Base-by-base conservation (phyloP, 2,113 vertebrate species). In the Halcyon senegalensis region DNA sequence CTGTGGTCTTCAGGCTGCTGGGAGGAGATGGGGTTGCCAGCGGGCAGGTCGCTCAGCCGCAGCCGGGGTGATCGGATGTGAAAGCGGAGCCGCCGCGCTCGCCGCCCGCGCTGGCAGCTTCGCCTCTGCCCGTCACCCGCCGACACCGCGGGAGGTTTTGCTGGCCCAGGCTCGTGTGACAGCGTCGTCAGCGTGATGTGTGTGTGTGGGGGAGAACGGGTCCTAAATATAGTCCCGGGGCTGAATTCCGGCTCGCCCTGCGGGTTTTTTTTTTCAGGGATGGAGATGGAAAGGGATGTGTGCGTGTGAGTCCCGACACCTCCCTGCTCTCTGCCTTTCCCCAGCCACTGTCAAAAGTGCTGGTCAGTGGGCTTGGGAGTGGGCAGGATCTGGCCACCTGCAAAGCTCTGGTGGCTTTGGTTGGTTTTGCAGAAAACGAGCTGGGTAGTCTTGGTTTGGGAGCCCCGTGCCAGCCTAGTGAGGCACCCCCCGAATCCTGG, bases 61-160 rank as follows among this genome's bases (percentile, higher is more conserved):
- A 5, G 60, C 74, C 20, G 28, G 73, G 37, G 55, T 89, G 89
- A 94, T 97, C 2, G 81, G 94, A 95, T 92, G 96, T 96, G 96
- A 94, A 93, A 93, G 95, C 63, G 31, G 73, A 84, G 93, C 75
- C 4, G 35, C 19, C 3, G 76, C 0, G 7, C 46, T 69, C 21
- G 6, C 56, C 9, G n/a, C 39, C 76, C 8, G n/a, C 13, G 19
- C 63, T 11, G 62, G 58, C 89, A 27, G 83, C 87, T 44, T 6
- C 33, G 16, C n/a, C 56, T 73, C 55, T 88, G 18, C 39, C 41
- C 20, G 0, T 6, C 63, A 33, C 62, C 70, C 35, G 7, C 50
- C 3, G 18, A 75, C 7, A 21, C 50, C 1, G 7, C 5, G 0
- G 30, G 37, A 63, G 94, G 20, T 9, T 90, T 19, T 31, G 51